Conservation (phyloP, 30 jellyfish, hydroid and myxozoan species). For the Chrysaora quinquecirrha region DNA sequence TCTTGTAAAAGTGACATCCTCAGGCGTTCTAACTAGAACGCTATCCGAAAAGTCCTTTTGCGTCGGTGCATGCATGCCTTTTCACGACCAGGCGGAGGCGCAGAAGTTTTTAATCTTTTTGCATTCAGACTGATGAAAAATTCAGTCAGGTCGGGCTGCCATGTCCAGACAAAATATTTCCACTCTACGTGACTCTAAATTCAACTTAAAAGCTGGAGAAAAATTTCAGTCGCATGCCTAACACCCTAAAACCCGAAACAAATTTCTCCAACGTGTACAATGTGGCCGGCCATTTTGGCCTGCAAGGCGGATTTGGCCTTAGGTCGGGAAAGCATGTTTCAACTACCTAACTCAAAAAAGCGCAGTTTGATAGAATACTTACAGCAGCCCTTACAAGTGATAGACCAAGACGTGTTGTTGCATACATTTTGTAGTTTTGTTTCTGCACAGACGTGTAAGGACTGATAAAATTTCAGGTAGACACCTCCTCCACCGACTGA, state of each 20-base stretch:
- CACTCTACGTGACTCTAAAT: too few relatives aligned
- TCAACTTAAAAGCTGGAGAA: too few relatives aligned
- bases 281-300: slow-evolving; percentile 9
- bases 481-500: slow-evolving; percentile 28
- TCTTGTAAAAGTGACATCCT: too few relatives aligned
- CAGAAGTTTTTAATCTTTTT: too few relatives aligned
- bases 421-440: slow-evolving; percentile 38
- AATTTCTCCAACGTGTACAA: neutral
- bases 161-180: too few relatives aligned
- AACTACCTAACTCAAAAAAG: neutral
- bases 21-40: too few relatives aligned
- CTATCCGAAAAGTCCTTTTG: too few relatives aligned
- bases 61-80: too few relatives aligned
- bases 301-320: neutral
- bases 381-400: slow-evolving; percentile 78
- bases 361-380: slow-evolving; percentile 18
- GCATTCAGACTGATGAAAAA: too few relatives aligned
- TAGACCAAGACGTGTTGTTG: slow-evolving; percentile 65
- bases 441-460: neutral
- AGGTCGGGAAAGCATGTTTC: neutral
- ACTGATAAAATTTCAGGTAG: slow-evolving; percentile 19
- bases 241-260: neutral
- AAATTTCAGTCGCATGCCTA: too few relatives aligned
- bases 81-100: too few relatives aligned
- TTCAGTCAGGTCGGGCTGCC: too few relatives aligned